Conservation (phyloP, 1,140 invertebrate genomes). For the Plutomurus gul region DNA sequence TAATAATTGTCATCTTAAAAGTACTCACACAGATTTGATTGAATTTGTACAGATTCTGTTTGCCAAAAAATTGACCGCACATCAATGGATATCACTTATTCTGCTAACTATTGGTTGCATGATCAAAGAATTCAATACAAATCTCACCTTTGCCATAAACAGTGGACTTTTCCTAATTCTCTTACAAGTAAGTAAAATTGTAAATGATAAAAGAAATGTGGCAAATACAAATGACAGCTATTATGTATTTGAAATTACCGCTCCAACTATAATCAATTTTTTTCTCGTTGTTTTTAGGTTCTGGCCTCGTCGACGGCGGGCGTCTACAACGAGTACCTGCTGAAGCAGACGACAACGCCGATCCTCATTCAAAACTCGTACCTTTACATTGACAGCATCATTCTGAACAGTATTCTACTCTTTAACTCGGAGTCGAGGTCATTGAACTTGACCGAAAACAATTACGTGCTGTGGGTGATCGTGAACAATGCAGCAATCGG, state of each 20-base stretch:
- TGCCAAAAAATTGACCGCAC: slow-evolving; percentile 75
- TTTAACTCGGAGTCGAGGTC: not conserved
- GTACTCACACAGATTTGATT: not conserved
- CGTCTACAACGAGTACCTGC: slow-evolving; percentile 93
- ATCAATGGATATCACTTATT: slow-evolving; percentile 88
- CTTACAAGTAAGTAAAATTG: slow-evolving; percentile 59
- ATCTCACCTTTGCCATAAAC: slow-evolving; percentile 66
- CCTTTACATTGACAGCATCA: slow-evolving; percentile 93
- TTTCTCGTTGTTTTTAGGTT: slow-evolving; percentile 65
- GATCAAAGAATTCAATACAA: slow-evolving; percentile 73
- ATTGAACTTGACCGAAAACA: not conserved
- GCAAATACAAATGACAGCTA: no score
- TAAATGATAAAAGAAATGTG: no score
- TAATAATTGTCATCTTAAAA: not conserved
- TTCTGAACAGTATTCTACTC: slow-evolving; percentile 77
- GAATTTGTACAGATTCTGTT: slow-evolving; percentile 72
- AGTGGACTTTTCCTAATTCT: slow-evolving; percentile 67
- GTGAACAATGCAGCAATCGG: slow-evolving; percentile 89
- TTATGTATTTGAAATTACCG: no score
- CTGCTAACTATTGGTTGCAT: slow-evolving; percentile 88
- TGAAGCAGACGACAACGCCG: slow-evolving; percentile 81
- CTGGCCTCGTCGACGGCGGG: slow-evolving; percentile 92
- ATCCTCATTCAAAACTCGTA: slow-evolving; percentile 94
- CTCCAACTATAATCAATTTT: no score
- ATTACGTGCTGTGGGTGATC: slow-evolving; percentile 59